Percentiles rank a stretch among this genome's conserved stretches.
These are phyloP conservation scores for Gandaritis pyraliata DNA, from an alignment of 2,888 invertebrate genomes.

Conservation along the genomic window DNA sequence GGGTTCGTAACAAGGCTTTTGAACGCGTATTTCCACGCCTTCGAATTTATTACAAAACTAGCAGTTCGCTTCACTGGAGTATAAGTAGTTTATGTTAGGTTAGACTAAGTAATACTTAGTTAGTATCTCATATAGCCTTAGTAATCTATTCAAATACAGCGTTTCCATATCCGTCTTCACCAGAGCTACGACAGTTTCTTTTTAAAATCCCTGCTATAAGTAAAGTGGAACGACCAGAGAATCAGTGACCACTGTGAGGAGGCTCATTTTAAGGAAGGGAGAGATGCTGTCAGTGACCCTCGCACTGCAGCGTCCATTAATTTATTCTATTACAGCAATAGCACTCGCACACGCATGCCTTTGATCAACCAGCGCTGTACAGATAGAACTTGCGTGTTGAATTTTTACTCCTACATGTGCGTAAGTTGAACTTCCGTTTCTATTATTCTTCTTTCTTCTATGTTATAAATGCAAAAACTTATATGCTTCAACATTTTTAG, in stretches of 20 bases:
- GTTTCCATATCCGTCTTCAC: no score
- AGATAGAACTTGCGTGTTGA: neutral
- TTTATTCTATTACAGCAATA: constrained; percentile 79
- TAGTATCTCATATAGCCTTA: no score
- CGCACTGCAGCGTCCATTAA: constrained; percentile 69
- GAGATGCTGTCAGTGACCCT: constrained; percentile 72
- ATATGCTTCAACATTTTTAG: no score
- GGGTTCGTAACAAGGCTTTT: constrained; percentile 28
- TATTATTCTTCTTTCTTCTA: no score
- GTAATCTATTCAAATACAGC: no score
- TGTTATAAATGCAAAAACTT: no score
- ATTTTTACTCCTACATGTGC: neutral
- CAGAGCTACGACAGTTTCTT: no score
- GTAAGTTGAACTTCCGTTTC: neutral
- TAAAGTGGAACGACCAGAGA: no score
- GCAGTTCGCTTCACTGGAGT: neutral
- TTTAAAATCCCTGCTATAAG: no score
- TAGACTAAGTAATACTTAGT: no score
- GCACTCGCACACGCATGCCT: constrained; percentile 67
- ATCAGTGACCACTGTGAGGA: neutral
- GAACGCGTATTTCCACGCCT: constrained; percentile 7
- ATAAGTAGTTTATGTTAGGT: no score
- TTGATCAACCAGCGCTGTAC: constrained; percentile 54
- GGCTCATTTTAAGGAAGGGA: constrained; percentile 28
- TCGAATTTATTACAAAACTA: constrained; percentile 8